Base-by-base conservation (phyloP, 64 coral and sea anemone species). In the Cladopsammia gracilis region DNA sequence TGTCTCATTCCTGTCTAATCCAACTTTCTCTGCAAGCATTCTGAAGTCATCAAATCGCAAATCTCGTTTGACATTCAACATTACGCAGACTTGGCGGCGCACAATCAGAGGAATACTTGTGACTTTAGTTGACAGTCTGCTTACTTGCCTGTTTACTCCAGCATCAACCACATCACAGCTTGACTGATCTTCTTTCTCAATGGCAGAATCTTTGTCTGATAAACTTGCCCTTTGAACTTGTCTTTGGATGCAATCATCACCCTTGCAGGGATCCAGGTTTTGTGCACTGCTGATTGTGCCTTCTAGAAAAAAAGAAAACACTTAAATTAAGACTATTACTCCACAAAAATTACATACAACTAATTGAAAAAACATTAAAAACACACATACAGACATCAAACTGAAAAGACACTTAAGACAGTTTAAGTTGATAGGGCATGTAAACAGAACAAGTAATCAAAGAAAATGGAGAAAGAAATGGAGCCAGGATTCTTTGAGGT, bases 21-120 rank as follows among this genome's bases (percentile, higher is more conserved):
- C 80, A 67, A 84, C 80, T 48, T 67, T 84, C 61, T 84, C 19
- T 12, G 60, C 80, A 1, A 84, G 60, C 80, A 84, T 84, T 62
- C 80, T 66, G 60, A 84, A 84, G 45, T 84, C 80, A 48, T 84
- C 62, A 49, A 66, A 84, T 67, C 45, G 34, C 18, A 84, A 1
- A 49, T 68, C 0, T 50, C 62, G 18, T 50, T 67, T 13, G 16
- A 84, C 44, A 68, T 84, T 84, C 18, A 84, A 20, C 62, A 6
- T 67, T 16, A 84, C 6, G 12, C 80, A 84, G 9, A 84, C 19
- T 51, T 11, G 0, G 1, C 19, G 6, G 18, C 50, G 50, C 18
- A 84, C 61, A 13, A 1, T 48, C 4, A 84, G 61, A 14, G 80
- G 80, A 51, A 69, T 49, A 10, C 43, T 19, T 48, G 9, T 84